phyloP scores from a whole-genome alignment of 2,797 vertebrate genomes.

The Arrhamphus sclerolepis region DNA sequence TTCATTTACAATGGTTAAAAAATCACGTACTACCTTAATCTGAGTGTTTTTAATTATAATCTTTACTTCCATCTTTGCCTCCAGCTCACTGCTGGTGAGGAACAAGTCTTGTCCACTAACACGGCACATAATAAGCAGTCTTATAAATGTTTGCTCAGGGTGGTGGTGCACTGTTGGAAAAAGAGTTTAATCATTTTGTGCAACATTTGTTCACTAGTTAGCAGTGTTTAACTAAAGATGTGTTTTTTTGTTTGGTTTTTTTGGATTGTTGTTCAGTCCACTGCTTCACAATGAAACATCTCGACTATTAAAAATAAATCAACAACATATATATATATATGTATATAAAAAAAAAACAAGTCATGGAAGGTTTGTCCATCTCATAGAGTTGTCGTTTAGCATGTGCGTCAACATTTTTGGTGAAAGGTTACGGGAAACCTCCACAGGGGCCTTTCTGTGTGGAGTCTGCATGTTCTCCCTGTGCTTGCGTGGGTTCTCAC shows the following conservation, averaged over 20 bases:
- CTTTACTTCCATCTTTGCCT: constrained; percentile 57
- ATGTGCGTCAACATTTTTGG: too few species aligned
- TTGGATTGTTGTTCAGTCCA: background rate
- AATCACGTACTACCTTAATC: constrained; percentile 45
- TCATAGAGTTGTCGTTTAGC: too few species aligned
- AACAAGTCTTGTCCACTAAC: constrained; percentile 29
- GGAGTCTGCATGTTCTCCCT: too few species aligned
- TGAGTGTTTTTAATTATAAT: constrained; percentile 60
- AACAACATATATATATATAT: too few species aligned
- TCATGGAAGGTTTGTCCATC: too few species aligned
- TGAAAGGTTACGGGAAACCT: too few species aligned
- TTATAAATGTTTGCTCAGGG: constrained; percentile 46
- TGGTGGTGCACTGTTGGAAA: constrained; percentile 20
- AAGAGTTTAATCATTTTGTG: constrained; percentile 20
- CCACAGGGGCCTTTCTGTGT: too few species aligned
- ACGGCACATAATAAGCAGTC: constrained; percentile 31
- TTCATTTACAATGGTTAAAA: constrained; percentile 40
- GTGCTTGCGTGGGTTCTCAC: too few species aligned
- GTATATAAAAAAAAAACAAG: too few species aligned
- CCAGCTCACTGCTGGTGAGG: constrained; percentile 46
- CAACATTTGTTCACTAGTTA: background rate
- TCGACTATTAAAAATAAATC: background rate
- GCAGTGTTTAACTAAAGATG: background rate
- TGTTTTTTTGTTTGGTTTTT: background rate
- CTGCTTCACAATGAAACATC: too few species aligned